phyloP scores from a whole-genome alignment of 2,888 invertebrate species.

The Hirtodrosophila confusa region DNA sequence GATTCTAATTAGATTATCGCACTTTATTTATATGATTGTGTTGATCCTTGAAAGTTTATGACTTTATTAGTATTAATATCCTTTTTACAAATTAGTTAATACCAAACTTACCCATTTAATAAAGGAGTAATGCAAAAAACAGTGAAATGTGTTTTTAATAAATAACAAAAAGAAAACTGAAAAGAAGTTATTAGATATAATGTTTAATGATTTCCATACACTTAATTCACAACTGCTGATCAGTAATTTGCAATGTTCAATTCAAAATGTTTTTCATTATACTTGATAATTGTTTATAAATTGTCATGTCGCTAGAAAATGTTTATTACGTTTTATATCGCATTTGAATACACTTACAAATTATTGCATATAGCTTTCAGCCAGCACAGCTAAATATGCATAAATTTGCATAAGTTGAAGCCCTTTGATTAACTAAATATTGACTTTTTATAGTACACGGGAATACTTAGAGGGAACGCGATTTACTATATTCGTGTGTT shows the following conservation, averaged over 20 bases:
- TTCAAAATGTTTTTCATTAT: slow-evolving; percentile 9
- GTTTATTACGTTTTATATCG: slow-evolving; percentile 13
- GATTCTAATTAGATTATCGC: too few relatives aligned
- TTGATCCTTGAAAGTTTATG: too few relatives aligned
- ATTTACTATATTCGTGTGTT: slow-evolving; percentile 36
- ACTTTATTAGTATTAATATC: too few relatives aligned
- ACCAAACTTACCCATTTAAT: slow-evolving; percentile 23
- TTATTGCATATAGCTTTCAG: slow-evolving; percentile 25
- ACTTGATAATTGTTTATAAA: background rate
- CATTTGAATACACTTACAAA: slow-evolving; percentile 46
- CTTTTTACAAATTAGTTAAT: background rate
- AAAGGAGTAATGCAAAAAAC: background rate
- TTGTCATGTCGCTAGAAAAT: background rate
- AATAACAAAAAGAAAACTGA: background rate
- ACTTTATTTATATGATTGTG: too few relatives aligned
- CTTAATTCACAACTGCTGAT: slow-evolving; percentile 29
- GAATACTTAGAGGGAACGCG: slow-evolving; percentile 15
- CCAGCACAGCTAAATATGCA: slow-evolving; percentile 17
- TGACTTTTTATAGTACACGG: slow-evolving; percentile 30
- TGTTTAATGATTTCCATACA: slow-evolving; percentile 19
- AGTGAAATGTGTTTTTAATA: background rate
- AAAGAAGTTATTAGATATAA: background rate
- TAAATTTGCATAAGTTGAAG: slow-evolving; percentile 33
- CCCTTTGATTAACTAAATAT: slow-evolving; percentile 34
- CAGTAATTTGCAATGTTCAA: slow-evolving; percentile 12